Evolutionary conservation across 2,797 vertebrate species (phyloP).

Genomic region (Iguana delicatissima): DNA sequence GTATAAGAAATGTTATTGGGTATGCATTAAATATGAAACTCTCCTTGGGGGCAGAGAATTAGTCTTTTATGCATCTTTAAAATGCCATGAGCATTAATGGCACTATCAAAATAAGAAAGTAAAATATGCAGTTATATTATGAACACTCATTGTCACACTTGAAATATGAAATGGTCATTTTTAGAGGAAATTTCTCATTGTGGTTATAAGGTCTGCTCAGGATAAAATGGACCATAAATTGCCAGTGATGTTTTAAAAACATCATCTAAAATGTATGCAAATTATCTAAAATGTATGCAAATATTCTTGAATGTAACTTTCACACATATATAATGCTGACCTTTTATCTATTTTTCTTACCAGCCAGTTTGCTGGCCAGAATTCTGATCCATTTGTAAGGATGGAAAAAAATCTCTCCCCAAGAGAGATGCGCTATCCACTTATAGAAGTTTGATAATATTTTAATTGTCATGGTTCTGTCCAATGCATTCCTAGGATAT

Average conservation of each 20-base stretch:
- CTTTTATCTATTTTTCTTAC: neutral
- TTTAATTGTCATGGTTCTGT: too few species aligned
- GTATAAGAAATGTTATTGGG: conserved; percentile 10
- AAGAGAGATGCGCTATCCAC: neutral
- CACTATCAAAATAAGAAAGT: conserved; percentile 31
- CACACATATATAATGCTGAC: neutral
- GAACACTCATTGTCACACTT: neutral
- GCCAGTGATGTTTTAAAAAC: neutral
- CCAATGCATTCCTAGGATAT: too few species aligned
- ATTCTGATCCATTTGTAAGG: neutral
- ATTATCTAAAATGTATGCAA: conserved; percentile 5
- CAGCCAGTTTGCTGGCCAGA: neutral
- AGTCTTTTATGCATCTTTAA: conserved; percentile 32
- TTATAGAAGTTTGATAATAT: too few species aligned
- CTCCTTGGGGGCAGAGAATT: conserved; percentile 24
- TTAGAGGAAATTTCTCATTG: neutral
- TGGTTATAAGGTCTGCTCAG: neutral
- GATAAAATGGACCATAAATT: neutral
- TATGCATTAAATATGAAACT: conserved; percentile 15
- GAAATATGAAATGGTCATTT: neutral
- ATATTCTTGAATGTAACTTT: conserved; percentile 25
- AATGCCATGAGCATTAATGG: neutral
- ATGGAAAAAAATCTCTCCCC: neutral
- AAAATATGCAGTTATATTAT: conserved; percentile 15
- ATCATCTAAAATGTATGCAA: neutral